These are phyloP conservation scores for Acleris emargana DNA, from an alignment of 2,888 invertebrate species.

Conservation along the genomic window DNA sequence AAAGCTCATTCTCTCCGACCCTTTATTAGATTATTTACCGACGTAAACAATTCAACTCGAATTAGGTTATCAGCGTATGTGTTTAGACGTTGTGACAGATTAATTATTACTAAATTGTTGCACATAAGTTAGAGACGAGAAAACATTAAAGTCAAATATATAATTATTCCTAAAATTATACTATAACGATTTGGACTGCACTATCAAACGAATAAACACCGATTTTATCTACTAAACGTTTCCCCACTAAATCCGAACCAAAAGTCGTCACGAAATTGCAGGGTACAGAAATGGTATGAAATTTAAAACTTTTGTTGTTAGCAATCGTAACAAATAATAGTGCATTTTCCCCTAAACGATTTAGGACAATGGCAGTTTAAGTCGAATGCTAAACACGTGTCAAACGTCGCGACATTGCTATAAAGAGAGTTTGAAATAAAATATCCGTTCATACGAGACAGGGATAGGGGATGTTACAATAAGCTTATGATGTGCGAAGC, in stretches of 20 bases:
- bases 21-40: conserved; percentile 36
- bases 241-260: conserved; percentile 18
- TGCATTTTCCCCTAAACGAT: conserved; percentile 65
- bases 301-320: conserved; percentile 35
- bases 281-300: conserved; percentile 34
- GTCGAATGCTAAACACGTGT: conserved; percentile 80
- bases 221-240: conserved; percentile 11
- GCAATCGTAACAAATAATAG: conserved; percentile 44
- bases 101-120: not conserved
- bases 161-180: too few relatives aligned
- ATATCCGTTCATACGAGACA: conserved; percentile 71
- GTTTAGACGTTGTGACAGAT: not conserved
- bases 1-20: conserved; percentile 26
- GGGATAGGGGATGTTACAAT: conserved; percentile 57
- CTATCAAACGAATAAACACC: too few relatives aligned
- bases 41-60: conserved; percentile 27
- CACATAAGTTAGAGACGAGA: too few relatives aligned
- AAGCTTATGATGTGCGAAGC: conserved; percentile 57
- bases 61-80: conserved; percentile 5
- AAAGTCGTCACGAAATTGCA: conserved; percentile 28
- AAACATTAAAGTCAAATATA: too few relatives aligned
- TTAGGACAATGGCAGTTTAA: conserved; percentile 70
- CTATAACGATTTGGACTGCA: too few relatives aligned
- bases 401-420: conserved; percentile 72
- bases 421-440: conserved; percentile 69